phyloP scores from a whole-genome alignment of 35 echinoderm and acorn worm species.

The Patiria miniata region DNA sequence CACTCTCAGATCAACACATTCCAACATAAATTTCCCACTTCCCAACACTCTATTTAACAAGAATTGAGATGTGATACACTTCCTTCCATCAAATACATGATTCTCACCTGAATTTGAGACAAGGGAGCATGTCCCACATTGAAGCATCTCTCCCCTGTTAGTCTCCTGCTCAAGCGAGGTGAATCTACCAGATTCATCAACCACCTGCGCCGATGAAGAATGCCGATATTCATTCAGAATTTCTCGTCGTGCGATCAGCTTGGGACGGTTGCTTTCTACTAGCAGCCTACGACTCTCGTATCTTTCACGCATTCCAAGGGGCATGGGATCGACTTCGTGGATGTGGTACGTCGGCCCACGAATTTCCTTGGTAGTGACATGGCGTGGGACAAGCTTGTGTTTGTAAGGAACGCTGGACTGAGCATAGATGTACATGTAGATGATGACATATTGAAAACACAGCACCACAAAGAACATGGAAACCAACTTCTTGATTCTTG shows the following conservation, averaged over 20 bases:
- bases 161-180: neutral
- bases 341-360: conserved; percentile 32
- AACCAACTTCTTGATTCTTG: conserved; percentile 18
- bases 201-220: neutral
- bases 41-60: too few species aligned
- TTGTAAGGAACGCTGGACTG: neutral
- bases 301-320: conserved; percentile 17
- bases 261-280: neutral
- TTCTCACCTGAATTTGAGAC: conserved; percentile 67
- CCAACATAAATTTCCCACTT: too few species aligned
- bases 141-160: neutral
- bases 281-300: conserved; percentile 35
- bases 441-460: conserved; percentile 15
- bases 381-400: conserved; percentile 30
- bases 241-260: conserved; percentile 27
- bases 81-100: neutral
- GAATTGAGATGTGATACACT: too few species aligned
- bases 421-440: neutral
- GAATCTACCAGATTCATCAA: neutral
- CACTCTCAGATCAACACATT: neutral
- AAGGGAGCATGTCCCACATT: conserved; percentile 50
- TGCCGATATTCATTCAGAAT: conserved; percentile 39
- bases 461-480: conserved; percentile 2
- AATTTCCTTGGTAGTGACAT: conserved; percentile 29
- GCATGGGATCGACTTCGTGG: conserved; percentile 41